Base-by-base conservation (phyloP, 2,113 vertebrate species). In the Hemibates koningsi region DNA sequence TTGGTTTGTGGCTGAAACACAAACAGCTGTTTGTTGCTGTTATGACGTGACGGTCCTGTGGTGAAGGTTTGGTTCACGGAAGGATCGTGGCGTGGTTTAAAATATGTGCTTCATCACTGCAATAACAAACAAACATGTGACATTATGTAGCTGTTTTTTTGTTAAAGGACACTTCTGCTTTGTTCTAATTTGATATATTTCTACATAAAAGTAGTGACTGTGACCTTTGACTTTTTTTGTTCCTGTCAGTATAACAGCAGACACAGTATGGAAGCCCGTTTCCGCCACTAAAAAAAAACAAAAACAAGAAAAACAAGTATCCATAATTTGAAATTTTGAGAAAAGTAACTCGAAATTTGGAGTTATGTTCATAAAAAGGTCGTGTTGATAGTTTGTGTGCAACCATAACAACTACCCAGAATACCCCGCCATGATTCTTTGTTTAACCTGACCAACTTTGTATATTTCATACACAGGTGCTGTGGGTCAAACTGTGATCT, bases 1-100 rank as follows among this genome's bases (percentile, higher is more conserved):
- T 21, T 54, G 52, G 11, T 21, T 21, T 53, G 19, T 6, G 19
- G 52, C 19, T 53, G 19, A 53, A 53, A 3, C 52, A 53, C 21
- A 53, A 53, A n/a, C 19, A n/a, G 52, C 9, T 54, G 52, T 6
- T 54, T 54, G n/a, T 54, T 24, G 21, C 54, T 56, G 5, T 56
- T 52, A 19, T 52, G 50, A 52, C 0, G 50, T 0, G 17, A n/a
- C 0, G n/a, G 52, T 53, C 9, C 52, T 53, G 3, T 53, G 19
- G 19, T n/a, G 9, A n/a, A 10, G 50, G 0, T 54, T 54, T 57
- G 56, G 12, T 29, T 57, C 13, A 57, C 4, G 13, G 24, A 57
- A 57, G 6, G 56, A 57, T 29, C 0, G 24, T 7, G 12, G 12
- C 2, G 12, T 57, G 24, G 54, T 57, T 57, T 27, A 0, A 57